Evolutionary conservation across 1,140 invertebrate species (phyloP).

Genomic region (Pseudomyrmex concolor): DNA sequence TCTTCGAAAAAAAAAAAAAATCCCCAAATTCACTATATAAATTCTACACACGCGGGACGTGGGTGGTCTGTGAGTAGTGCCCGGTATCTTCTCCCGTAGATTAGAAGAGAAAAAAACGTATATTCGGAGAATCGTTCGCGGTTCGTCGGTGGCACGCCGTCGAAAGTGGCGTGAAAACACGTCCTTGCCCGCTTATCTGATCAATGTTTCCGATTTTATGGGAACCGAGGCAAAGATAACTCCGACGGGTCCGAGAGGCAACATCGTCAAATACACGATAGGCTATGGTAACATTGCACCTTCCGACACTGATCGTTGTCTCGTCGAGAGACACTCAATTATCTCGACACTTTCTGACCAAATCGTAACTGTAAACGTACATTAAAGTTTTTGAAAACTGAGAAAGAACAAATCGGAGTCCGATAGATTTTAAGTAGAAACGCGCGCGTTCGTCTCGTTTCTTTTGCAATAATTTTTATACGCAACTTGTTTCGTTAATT

Average conservation of each 20-base stretch:
- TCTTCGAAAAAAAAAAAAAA: too few relatives aligned
- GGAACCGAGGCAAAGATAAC: conserved; percentile 13
- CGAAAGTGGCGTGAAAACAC: conserved; percentile 49
- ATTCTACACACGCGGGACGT: conserved; percentile 59
- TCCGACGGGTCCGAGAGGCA: conserved; percentile 59
- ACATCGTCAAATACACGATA: conserved; percentile 61
- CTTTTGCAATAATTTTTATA: too few relatives aligned
- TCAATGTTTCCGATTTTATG: conserved; percentile 79
- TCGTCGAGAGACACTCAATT: conserved; percentile 62
- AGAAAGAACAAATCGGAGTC: neutral
- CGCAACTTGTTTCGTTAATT: too few relatives aligned
- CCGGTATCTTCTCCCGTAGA: conserved; percentile 51
- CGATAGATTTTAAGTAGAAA: neutral
- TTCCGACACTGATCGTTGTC: conserved; percentile 62
- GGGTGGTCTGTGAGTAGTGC: conserved; percentile 62
- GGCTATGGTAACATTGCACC: conserved; percentile 37
- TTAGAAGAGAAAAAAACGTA: conserved; percentile 58
- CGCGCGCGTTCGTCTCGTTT: neutral
- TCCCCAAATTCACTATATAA: conserved; percentile 11
- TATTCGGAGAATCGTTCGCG: conserved; percentile 74
- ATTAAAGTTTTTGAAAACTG: conserved; percentile 6
- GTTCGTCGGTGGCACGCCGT: conserved; percentile 73
- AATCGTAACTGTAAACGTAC: neutral
- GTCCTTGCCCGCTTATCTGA: conserved; percentile 76
- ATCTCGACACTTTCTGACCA: conserved; percentile 64